These are phyloP conservation scores for Nephotettix cincticeps DNA, from an alignment of 1,140 invertebrate species.

Conservation along the genomic window DNA sequence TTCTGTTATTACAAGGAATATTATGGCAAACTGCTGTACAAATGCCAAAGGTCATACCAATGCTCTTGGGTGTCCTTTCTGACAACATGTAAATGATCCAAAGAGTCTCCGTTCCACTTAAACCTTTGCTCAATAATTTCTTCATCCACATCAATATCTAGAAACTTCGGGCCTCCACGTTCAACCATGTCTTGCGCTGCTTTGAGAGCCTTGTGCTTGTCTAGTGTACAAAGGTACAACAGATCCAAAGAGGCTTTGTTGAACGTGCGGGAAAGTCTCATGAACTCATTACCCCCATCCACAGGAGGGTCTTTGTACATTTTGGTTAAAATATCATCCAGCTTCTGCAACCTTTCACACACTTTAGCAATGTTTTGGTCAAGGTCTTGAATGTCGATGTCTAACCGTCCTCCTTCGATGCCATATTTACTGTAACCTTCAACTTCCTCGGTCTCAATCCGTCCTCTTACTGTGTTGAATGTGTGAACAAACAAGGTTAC, in stretches of 20 bases:
- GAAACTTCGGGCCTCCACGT: background rate
- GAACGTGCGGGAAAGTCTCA: background rate
- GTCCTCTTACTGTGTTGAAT: no score
- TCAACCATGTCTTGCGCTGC: background rate
- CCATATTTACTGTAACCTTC: no score
- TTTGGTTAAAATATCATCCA: background rate
- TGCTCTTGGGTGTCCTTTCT: background rate
- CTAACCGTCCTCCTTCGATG: background rate
- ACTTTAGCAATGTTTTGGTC: background rate
- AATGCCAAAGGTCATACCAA: background rate
- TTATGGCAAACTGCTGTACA: background rate
- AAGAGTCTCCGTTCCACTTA: background rate
- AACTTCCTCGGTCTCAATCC: no score
- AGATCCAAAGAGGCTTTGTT: background rate
- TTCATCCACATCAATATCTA: background rate
- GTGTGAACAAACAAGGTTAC: no score
- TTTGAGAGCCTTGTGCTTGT: conserved; percentile 3
- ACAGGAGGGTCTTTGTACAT: background rate
- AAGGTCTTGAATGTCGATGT: background rate
- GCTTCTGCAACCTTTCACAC: background rate
- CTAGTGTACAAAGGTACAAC: background rate
- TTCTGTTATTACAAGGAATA: no score
- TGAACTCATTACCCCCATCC: background rate
- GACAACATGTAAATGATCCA: background rate
- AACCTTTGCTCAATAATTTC: background rate